phyloP scores from a whole-genome alignment of 2,113 vertebrate species.

The Phoxinus phoxinus region DNA sequence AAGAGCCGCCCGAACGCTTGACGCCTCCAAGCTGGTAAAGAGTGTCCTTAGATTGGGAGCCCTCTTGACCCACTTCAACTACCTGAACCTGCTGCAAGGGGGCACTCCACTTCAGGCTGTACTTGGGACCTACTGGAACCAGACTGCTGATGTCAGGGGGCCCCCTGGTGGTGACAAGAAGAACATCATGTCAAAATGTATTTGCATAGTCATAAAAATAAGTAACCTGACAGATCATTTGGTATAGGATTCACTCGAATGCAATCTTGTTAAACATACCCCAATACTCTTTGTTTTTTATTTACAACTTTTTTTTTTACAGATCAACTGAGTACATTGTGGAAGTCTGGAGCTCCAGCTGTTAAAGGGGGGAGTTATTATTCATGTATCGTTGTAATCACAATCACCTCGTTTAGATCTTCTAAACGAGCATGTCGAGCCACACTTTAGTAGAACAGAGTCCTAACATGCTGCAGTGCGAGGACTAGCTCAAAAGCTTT shows the following conservation, averaged over 20 bases:
- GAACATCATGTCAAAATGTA: slow-evolving; percentile 16
- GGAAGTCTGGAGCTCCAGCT: slow-evolving; percentile 53
- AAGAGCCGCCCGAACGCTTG: slow-evolving; percentile 67
- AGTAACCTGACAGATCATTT: neutral
- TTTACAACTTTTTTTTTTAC: neutral
- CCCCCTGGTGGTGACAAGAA: slow-evolving; percentile 67
- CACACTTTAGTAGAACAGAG: slow-evolving; percentile 63
- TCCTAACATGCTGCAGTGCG: slow-evolving; percentile 58
- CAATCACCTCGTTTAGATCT: slow-evolving; percentile 70
- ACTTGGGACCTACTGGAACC: slow-evolving; percentile 91
- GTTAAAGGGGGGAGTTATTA: neutral
- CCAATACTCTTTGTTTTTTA: neutral
- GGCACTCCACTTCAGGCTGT: slow-evolving; percentile 94
- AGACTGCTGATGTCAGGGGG: slow-evolving; percentile 92
- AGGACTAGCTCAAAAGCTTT: slow-evolving; percentile 69
- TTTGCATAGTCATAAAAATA: slow-evolving; percentile 52
- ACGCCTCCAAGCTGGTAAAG: slow-evolving; percentile 77
- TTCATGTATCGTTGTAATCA: slow-evolving; percentile 72
- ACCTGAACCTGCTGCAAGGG: slow-evolving; percentile 91
- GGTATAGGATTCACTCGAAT: neutral
- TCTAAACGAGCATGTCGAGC: slow-evolving; percentile 71
- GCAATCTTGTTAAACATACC: neutral
- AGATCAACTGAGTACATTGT: slow-evolving; percentile 52
- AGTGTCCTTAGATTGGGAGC: slow-evolving; percentile 79
- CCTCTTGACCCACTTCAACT: slow-evolving; percentile 90